Conservation (phyloP, 2,113 vertebrate species). For the Protomyctophum bolini region DNA sequence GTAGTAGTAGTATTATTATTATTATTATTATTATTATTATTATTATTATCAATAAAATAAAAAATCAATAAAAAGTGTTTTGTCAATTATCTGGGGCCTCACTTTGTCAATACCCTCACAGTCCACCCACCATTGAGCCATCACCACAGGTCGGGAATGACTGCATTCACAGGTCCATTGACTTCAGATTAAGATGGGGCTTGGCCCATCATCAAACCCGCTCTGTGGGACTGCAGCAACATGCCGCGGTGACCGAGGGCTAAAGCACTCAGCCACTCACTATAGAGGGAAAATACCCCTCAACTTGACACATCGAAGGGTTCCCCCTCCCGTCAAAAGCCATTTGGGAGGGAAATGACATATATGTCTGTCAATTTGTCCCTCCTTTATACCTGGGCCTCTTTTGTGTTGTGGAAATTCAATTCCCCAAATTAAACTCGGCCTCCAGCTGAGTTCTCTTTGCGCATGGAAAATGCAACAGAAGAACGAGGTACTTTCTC, state of each 20-base stretch:
- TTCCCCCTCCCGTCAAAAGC: slow-evolving; percentile 57
- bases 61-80: no score
- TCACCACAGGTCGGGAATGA: no score
- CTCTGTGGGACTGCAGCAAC: no score
- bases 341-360: slow-evolving; percentile 62
- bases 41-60: no score
- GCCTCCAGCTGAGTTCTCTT: slow-evolving; percentile 57
- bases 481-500: slow-evolving; percentile 49
- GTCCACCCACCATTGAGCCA: no score
- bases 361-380: slow-evolving; percentile 70
- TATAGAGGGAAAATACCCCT: slow-evolving; percentile 35
- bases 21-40: no score
- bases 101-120: no score
- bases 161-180: slow-evolving; percentile 53
- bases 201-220: slow-evolving; percentile 20
- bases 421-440: slow-evolving; percentile 76
- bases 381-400: slow-evolving; percentile 71
- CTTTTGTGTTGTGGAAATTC: slow-evolving; percentile 74
- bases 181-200: slow-evolving; percentile 55
- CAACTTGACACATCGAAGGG: slow-evolving; percentile 54
- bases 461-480: slow-evolving; percentile 44
- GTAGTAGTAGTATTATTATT: no score
- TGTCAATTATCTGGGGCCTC: no score
- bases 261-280: slow-evolving; percentile 8
- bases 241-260: no score